Conservation (phyloP, 2,888 invertebrate species). For the Drosophila silvestris region DNA sequence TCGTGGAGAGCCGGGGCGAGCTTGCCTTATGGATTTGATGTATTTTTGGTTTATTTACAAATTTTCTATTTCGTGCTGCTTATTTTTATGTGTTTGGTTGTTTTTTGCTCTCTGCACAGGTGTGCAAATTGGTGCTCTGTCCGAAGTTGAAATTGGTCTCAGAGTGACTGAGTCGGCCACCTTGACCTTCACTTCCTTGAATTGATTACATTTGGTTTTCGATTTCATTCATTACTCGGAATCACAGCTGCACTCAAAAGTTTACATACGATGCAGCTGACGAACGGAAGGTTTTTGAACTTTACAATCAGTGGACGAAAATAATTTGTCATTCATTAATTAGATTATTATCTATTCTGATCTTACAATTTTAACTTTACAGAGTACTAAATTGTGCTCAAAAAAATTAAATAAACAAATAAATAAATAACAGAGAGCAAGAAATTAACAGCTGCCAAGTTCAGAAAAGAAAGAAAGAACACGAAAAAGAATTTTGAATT, state of each 20-base stretch:
- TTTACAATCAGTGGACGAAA: neutral
- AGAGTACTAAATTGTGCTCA: neutral
- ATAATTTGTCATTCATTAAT: neutral
- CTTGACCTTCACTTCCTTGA: conserved; percentile 73
- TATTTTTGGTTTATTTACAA: conserved; percentile 35
- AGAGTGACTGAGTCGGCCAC: conserved; percentile 36
- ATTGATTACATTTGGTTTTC: conserved; percentile 48
- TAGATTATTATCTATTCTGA: neutral
- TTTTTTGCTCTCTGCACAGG: conserved; percentile 38
- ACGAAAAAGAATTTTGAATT: neutral
- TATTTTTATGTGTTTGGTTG: conserved; percentile 5
- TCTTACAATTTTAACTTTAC: neutral
- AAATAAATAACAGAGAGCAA: neutral
- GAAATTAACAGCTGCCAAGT: conserved; percentile 4
- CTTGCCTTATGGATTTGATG: conserved; percentile 15
- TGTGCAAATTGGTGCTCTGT: conserved; percentile 39
- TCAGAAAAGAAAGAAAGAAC: too few relatives aligned
- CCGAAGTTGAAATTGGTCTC: neutral
- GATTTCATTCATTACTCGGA: conserved; percentile 7
- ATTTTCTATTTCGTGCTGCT: conserved; percentile 30
- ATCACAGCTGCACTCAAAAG: conserved; percentile 19
- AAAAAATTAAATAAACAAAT: neutral
- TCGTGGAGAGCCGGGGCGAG: conserved; percentile 16
- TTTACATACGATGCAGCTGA: neutral
- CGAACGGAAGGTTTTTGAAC: neutral